Evolutionary conservation across 2,888 invertebrate species (phyloP).

Genomic region (Chymomyza fuscimana): DNA sequence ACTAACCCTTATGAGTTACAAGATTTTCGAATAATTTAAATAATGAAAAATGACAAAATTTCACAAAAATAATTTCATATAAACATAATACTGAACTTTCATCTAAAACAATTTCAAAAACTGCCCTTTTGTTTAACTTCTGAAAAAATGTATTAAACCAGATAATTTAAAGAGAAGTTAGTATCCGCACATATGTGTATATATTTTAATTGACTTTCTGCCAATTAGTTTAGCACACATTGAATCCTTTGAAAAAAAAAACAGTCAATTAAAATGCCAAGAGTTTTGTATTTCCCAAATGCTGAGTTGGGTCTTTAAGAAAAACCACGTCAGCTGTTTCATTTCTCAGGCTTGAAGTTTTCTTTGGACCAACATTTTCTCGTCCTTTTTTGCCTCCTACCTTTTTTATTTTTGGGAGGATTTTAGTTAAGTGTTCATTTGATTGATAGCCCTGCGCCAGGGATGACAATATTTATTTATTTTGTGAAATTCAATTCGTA

Average conservation of each 20-base stretch:
- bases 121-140: neutral
- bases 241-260: neutral
- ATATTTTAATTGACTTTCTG: neutral
- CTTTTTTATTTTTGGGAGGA: slow-evolving; percentile 31
- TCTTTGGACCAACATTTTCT: slow-evolving; percentile 19
- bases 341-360: slow-evolving; percentile 60
- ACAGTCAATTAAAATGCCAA: slow-evolving; percentile 62
- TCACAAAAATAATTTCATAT: too few species aligned
- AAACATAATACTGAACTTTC: too few species aligned
- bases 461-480: slow-evolving; percentile 59
- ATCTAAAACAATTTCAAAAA: neutral
- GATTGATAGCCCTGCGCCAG: slow-evolving; percentile 59
- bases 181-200: too few species aligned
- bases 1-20: too few species aligned
- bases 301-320: slow-evolving; percentile 5
- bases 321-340: slow-evolving; percentile 49
- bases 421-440: slow-evolving; percentile 30
- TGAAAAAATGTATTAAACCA: too few species aligned
- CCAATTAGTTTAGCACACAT: neutral
- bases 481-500: slow-evolving; percentile 41
- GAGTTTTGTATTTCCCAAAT: slow-evolving; percentile 14
- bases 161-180: too few species aligned
- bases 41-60: too few species aligned
- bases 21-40: too few species aligned
- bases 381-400: slow-evolving; percentile 1